Percentiles rank a stretch among this genome's conserved stretches.
Evolutionary conservation across 2,113 vertebrate genomes (phyloP).

Genomic region (Empidonax alnorum): DNA sequence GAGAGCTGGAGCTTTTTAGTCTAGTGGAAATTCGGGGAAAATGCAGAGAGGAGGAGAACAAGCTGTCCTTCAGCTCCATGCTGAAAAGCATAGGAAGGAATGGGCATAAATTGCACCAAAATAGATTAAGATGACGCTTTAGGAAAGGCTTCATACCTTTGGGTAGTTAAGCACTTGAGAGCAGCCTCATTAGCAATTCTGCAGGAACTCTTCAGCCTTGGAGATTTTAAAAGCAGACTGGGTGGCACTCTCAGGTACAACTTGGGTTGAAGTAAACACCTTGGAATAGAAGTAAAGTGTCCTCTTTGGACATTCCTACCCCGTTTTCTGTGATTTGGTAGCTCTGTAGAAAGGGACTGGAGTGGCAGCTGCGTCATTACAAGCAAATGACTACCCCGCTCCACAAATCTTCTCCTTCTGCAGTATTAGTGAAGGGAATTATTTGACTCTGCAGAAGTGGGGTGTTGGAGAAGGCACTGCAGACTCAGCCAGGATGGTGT

Average conservation of each 20-base stretch:
- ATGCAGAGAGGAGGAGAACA: not conserved
- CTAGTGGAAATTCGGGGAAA: not conserved
- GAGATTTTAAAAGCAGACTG: conserved; percentile 3
- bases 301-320: not conserved
- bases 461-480: not conserved
- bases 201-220: not conserved
- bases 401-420: not conserved
- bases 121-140: not conserved
- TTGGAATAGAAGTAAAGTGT: not conserved
- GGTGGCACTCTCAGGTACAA: not conserved
- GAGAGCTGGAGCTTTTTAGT: not conserved
- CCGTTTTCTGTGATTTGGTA: not conserved
- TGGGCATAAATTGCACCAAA: not conserved
- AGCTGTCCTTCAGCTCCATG: not conserved
- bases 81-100: not conserved
- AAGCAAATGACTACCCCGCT: not conserved
- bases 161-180: conserved; percentile 16
- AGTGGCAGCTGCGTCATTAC: not conserved
- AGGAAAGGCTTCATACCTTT: not conserved
- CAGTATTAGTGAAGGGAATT: not conserved
- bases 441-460: not conserved
- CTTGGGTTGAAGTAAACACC: not conserved
- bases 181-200: not conserved
- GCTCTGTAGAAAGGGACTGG: not conserved
- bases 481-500: not conserved